Evolutionary conservation across 1,140 invertebrate genomes (phyloP).

Genomic region (Drosophila bifasciata): DNA sequence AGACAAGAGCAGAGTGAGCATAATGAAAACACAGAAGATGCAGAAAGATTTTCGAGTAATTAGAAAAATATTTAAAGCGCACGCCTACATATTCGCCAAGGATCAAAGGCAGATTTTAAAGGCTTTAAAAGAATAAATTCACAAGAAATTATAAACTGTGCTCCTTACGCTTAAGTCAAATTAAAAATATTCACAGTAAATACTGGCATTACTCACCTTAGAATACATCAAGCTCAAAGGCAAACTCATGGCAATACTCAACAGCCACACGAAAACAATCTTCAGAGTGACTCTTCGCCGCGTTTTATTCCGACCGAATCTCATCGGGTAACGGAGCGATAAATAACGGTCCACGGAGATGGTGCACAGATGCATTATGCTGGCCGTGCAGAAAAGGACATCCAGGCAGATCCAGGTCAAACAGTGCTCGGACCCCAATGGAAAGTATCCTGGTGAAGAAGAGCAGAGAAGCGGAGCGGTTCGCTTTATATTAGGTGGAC

Average conservation of each 20-base stretch:
- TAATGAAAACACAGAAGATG: no score
- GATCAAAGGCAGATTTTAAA: neutral
- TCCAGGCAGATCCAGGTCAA: conserved; percentile 95
- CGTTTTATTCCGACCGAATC: conserved; percentile 95
- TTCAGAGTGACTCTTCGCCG: conserved; percentile 93
- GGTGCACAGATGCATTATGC: conserved; percentile 97
- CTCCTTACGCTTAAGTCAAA: no score
- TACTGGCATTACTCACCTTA: conserved; percentile 85
- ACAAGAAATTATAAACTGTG: no score
- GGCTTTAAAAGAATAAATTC: neutral
- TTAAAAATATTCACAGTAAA: no score
- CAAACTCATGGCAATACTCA: conserved; percentile 94
- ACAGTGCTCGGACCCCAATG: conserved; percentile 91
- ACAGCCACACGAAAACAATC: conserved; percentile 95
- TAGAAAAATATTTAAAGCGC: no score
- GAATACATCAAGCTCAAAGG: conserved; percentile 95
- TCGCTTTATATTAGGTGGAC: conserved; percentile 5
- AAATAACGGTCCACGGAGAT: conserved; percentile 96
- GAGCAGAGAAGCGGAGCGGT: neutral
- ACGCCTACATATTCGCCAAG: no score
- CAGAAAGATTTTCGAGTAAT: no score
- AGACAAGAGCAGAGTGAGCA: neutral
- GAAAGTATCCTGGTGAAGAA: conserved; percentile 90
- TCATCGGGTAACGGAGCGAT: conserved; percentile 93
- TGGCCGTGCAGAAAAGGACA: conserved; percentile 97